Evolutionary conservation across 2,113 vertebrate genomes (phyloP), one percentile per base, ranked within the genome.

Genomic region (Tretioscincus oriximinensis): DNA sequence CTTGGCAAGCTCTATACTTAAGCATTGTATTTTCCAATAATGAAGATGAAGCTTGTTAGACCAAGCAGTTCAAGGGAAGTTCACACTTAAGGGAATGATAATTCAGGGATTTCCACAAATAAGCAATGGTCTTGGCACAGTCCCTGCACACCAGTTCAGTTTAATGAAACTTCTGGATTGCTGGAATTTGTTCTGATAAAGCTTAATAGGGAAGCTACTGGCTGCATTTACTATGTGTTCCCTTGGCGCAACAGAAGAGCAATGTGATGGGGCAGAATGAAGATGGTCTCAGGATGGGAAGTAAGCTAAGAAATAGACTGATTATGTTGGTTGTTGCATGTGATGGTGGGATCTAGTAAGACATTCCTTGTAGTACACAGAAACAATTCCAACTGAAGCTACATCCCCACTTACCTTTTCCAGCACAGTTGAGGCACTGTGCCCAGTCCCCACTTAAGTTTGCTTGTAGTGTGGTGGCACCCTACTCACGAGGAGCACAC

Each of bases 1-100:
- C 78, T 83, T 77, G 20, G 71, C 84, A 21, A 0, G 11, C 85
- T 91, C 86, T 92, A 86, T 80, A 81, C 70, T 65, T 85, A 86
- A 7, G 82, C 45, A 81, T 66, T 89, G 61, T 79, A 88, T 88
- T 85, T 88, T 65, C 81, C 80, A 12, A 2, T 86, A 90, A 91
- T 87, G 82, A 90, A 91, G 74, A 92, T 77, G 67, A 90, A 90
- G 64, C 61, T 67, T 78, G 77, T 87, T 86, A 90, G 87, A 88
- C 73, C 28, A 86, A 81, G 83, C 64, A 88, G 90, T 89, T 94
- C 83, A 86, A n/a, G 28, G 0, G 0, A 0, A 88, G 80, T 93
- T 92, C 87, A 91, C 45, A 83, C 78, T n/a, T 21, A 64, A 45
- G 82, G 83, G 76, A 82, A 82, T 76, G 75, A 63, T 47, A 66